Evolutionary conservation across 2,797 vertebrate species (phyloP).

Genomic region (Gobio occitaniae): DNA sequence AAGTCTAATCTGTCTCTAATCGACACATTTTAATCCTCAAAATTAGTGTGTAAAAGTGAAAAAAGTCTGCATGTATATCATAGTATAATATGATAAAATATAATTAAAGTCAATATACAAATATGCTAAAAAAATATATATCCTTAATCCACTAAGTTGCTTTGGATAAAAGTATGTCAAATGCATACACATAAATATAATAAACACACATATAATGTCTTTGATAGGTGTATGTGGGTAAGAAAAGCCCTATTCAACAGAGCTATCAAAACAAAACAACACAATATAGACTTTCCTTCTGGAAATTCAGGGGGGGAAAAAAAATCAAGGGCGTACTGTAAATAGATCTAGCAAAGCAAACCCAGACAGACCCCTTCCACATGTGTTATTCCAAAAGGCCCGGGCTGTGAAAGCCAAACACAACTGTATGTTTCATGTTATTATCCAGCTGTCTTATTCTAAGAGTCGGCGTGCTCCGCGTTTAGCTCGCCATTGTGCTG

Average conservation of each 20-base stretch:
- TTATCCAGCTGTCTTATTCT: slow-evolving; percentile 50
- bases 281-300: background rate
- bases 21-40: background rate
- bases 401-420: slow-evolving; percentile 50
- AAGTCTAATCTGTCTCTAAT: background rate
- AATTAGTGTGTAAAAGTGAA: background rate
- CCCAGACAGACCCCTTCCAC: slow-evolving; percentile 12
- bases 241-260: background rate
- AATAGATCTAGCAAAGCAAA: slow-evolving; percentile 24
- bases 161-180: background rate
- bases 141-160: background rate
- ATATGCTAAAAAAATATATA: too few relatives aligned
- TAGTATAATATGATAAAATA: background rate
- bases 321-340: background rate
- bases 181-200: background rate
- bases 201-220: background rate
- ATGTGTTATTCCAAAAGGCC: slow-evolving; percentile 17
- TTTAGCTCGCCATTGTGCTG: slow-evolving; percentile 47
- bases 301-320: background rate
- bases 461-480: slow-evolving; percentile 42
- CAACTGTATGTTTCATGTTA: slow-evolving; percentile 46
- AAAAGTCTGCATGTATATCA: background rate
- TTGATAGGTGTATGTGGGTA: background rate
- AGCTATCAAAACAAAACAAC: background rate
- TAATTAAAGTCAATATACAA: background rate